A percentile compares a stretch with the other conserved stretches of the same genome.
phyloP scores from a whole-genome alignment of 1,140 invertebrate genomes.

The Bombus consobrinus region DNA sequence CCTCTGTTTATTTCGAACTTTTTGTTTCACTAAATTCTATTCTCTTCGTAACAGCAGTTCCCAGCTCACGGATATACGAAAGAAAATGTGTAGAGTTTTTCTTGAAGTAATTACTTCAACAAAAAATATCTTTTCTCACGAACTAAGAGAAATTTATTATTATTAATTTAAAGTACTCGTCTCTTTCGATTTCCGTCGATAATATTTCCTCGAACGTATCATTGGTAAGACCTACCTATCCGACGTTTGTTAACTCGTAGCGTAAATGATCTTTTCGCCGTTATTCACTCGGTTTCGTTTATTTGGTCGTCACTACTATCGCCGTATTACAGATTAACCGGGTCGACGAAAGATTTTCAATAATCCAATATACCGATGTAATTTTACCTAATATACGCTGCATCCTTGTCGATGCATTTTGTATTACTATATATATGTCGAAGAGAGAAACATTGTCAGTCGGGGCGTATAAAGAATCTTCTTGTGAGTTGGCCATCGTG shows the following conservation, averaged over 20 bases:
- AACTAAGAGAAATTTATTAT: no score
- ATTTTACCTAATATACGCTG: not conserved
- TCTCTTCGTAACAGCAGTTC: no score
- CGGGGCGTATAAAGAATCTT: no score
- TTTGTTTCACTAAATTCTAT: no score
- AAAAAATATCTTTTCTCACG: no score
- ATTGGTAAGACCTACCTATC: not conserved
- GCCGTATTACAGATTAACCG: not conserved
- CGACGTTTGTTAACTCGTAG: not conserved
- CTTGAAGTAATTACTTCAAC: no score
- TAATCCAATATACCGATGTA: not conserved
- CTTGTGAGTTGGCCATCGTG: no score
- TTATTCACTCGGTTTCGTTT: not conserved
- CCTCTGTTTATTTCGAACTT: no score
- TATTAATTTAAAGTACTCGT: not conserved
- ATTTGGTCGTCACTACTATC: not conserved
- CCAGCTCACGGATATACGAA: no score
- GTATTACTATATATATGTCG: not conserved
- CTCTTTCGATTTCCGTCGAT: not conserved
- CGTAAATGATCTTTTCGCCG: not conserved
- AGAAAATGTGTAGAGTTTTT: no score
- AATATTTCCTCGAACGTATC: not conserved
- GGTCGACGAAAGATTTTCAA: conserved; percentile 8
- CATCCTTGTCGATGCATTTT: not conserved
- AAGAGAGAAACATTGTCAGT: no score